Evolutionary conservation across 2,888 invertebrate genomes (phyloP).

Genomic region (Spilosoma lubricipeda): DNA sequence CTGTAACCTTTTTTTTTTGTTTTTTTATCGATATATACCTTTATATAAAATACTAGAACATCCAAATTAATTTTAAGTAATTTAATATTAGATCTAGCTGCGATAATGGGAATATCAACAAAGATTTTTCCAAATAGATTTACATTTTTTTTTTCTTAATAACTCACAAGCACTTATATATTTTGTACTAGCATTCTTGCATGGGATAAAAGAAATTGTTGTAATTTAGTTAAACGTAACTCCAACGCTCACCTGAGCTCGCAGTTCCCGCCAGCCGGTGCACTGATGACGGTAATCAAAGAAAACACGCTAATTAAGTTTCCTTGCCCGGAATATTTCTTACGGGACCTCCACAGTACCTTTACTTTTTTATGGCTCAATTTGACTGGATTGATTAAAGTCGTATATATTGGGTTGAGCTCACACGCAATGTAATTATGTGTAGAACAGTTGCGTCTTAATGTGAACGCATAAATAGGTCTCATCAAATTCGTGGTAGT

Average conservation of each 20-base stretch:
- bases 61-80: not conserved
- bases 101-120: not conserved
- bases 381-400: slow-evolving; percentile 45
- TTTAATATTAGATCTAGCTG: no score
- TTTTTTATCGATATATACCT: no score
- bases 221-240: slow-evolving; percentile 75
- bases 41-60: no score
- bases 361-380: slow-evolving; percentile 49
- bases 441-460: not conserved
- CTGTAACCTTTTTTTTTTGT: no score
- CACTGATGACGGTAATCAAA: slow-evolving; percentile 85
- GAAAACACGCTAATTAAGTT: slow-evolving; percentile 85
- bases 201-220: slow-evolving; percentile 70
- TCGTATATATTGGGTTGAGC: not conserved
- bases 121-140: not conserved
- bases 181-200: slow-evolving; percentile 63
- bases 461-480: not conserved
- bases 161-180: slow-evolving; percentile 49
- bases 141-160: not conserved
- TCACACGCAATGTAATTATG: slow-evolving; percentile 2
- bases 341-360: slow-evolving; percentile 43
- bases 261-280: slow-evolving; percentile 79
- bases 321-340: slow-evolving; percentile 73
- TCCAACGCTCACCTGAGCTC: slow-evolving; percentile 75
- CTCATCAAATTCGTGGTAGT: no score